A percentile compares a stretch with the other conserved stretches of the same genome.
These are phyloP conservation scores for Eumeta japonica DNA, from an alignment of 1,140 invertebrate species.

Conservation along the genomic window DNA sequence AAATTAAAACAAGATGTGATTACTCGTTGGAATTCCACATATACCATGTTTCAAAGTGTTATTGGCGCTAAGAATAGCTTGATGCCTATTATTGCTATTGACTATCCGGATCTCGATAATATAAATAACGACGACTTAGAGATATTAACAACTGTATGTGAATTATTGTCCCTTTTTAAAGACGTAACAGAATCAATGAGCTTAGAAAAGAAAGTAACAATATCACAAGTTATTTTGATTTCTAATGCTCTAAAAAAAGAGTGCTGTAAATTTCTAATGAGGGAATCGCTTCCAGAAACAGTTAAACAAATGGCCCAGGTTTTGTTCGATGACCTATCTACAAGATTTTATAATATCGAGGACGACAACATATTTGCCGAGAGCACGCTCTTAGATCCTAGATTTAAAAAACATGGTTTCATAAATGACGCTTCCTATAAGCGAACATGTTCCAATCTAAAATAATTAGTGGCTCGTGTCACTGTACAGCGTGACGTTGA, in stretches of 20 bases:
- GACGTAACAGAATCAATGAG: constrained; percentile 3
- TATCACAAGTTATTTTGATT: constrained; percentile 2
- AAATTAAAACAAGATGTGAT: constrained; percentile 15
- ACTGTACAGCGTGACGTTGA: constrained; percentile 3
- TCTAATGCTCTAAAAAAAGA: no score
- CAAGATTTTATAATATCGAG: neutral
- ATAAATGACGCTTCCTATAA: no score
- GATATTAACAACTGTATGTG: neutral
- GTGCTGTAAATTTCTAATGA: neutral
- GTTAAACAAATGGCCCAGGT: neutral
- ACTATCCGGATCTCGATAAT: neutral
- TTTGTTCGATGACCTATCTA: neutral
- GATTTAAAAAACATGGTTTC: constrained; percentile 2
- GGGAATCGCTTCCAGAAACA: neutral
- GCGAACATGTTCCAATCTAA: no score
- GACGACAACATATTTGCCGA: neutral
- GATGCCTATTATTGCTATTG: constrained; percentile 2
- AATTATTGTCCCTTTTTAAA: constrained; percentile 1
- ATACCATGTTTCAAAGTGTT: constrained; percentile 13
- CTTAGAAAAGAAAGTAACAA: constrained; percentile 1
- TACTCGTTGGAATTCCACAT: constrained; percentile 17
- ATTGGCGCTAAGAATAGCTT: constrained; percentile 9
- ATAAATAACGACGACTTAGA: no score
- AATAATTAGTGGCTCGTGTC: no score
- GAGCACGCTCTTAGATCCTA: constrained; percentile 1